Base-by-base conservation (phyloP, 37 sponge, comb jelly and placozoan genomes). In the Beroe ovata region DNA sequence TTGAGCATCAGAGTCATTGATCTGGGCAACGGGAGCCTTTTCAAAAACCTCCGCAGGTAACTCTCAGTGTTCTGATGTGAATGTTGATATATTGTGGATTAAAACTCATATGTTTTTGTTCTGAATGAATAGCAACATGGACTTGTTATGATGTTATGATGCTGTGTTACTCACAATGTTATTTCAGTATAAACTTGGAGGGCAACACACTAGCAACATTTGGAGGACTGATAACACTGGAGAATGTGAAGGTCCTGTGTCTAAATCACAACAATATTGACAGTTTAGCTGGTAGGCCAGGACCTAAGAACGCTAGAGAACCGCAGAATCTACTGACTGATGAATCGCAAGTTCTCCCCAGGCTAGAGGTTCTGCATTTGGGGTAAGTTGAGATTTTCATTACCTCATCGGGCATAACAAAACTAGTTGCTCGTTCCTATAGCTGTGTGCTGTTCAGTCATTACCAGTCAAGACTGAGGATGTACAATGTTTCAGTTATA, bases 221-320 rank as follows among this genome's bases (percentile, higher is more conserved):
- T 59, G 90, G 90, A 59, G 96, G 96, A 60, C 90, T 97, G 39
- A 84, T 93, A 0, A 64, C 91, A 37, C 93, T 97, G 33, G 92
- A 89, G 6, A 62, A 91, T 1, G 69, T 97, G 88, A 97, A 94
- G 93, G 95, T 96, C 0, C 90, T 96, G 25, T 95, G 97, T 90
- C 92, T 96, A 22, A 96, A 96, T 90, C 95, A 94, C 92, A 96
- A 95, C 64, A 89, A 88, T 11, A 89, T 96, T 16, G 94, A 95
- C 81, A 42, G 84, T 26, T 42, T 96, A 47, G 16, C 60, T 0
- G 54, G 60, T 8, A 32, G 42, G 6, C n/a, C 35, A 6, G 88
- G 69, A 26, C 22, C 60, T 23, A 26, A 14, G 19, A 16, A 37
- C 16, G 60, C 21, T 14, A 59, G 60, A 37, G 72, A 64, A 8